Evolutionary conservation across 2,888 invertebrate genomes (phyloP).

Genomic region (Epinotia brunnichana): DNA sequence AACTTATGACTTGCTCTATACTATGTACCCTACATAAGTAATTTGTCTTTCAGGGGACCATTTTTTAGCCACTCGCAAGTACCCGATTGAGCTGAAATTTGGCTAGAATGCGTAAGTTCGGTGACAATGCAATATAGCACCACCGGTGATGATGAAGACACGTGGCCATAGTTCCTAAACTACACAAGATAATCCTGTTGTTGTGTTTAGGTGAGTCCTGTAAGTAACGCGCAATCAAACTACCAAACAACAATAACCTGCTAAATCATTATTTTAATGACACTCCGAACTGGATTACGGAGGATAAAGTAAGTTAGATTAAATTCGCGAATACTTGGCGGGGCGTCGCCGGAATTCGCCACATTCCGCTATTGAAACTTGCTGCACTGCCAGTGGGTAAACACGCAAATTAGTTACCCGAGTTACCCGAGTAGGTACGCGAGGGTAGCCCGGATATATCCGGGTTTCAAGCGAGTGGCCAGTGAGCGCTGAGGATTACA

Average conservation of each 20-base stretch:
- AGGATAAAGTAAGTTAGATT: slow-evolving; percentile 51
- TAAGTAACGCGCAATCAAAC: not conserved
- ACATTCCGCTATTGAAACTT: slow-evolving; percentile 39
- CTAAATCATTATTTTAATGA: slow-evolving; percentile 39
- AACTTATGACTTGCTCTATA: too few species aligned
- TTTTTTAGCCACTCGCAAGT: too few species aligned
- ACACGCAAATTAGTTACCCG: slow-evolving; percentile 40
- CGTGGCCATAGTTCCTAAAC: too few species aligned
- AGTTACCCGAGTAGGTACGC: slow-evolving; percentile 4
- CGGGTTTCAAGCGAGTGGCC: not conserved
- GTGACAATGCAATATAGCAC: too few species aligned
- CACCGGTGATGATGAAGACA: too few species aligned
- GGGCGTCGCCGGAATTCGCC: slow-evolving; percentile 31
- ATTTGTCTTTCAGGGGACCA: too few species aligned
- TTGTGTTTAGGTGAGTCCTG: not conserved
- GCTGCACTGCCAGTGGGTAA: slow-evolving; percentile 32
- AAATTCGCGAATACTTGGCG: slow-evolving; percentile 50
- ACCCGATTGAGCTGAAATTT: too few species aligned
- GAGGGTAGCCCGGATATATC: slow-evolving; percentile 1
- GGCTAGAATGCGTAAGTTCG: too few species aligned
- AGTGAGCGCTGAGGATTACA: not conserved
- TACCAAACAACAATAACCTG: not conserved
- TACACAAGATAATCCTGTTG: too few species aligned
- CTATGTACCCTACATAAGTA: too few species aligned
- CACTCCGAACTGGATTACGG: slow-evolving; percentile 27